Base-by-base conservation (phyloP, 2,888 invertebrate species). In the Lasioglossum leucozonium region DNA sequence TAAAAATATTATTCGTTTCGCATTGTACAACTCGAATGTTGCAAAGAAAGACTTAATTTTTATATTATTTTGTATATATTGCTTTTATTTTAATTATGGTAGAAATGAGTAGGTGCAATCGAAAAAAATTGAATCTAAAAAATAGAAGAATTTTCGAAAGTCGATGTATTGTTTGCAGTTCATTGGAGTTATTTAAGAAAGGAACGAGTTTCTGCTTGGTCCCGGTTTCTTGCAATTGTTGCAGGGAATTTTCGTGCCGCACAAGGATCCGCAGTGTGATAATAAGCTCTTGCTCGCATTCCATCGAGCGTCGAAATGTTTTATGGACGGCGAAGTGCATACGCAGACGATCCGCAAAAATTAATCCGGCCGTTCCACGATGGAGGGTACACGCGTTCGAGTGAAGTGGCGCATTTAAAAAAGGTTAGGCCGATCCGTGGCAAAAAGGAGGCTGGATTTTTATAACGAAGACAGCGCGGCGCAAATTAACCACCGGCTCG, bases 401-500 rank as follows among this genome's bases (percentile, higher is more conserved):
- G 74, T 42, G 58, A 26, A 58, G 62, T 62, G 62, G 62, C 16
- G 62, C 30, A 62, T 62, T 62, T n/a, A 37, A 2, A 26, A 37
- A 10, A 42, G 34, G 65, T 13, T 10, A 67, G 65, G 22, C 6
- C 16, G 37, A 55, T 69, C 40, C 34, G 51, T 2, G 67, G 67
- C 55, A 40, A 84, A 80, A 84, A 76, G 51, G 65, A 26, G 51
- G 13, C n/a, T 4, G 18, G 18, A 74, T 62, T 80, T 84, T 84
- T 77, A 6, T 30, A 22, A 62, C 30, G 55, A 22, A 55, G 58
- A 26, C 40, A n/a, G 58, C 62, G 51, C 47, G 69, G 26, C 16
- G 44, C 16, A 18, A 79, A 79, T 79, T 86, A 84, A 83, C 77
- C 75, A 51, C 67, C 58, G 69, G 77, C 76, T 77, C 62, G 85